phyloP scores from a whole-genome alignment of 1,140 invertebrate genomes.

The Lepidurus couesii region DNA sequence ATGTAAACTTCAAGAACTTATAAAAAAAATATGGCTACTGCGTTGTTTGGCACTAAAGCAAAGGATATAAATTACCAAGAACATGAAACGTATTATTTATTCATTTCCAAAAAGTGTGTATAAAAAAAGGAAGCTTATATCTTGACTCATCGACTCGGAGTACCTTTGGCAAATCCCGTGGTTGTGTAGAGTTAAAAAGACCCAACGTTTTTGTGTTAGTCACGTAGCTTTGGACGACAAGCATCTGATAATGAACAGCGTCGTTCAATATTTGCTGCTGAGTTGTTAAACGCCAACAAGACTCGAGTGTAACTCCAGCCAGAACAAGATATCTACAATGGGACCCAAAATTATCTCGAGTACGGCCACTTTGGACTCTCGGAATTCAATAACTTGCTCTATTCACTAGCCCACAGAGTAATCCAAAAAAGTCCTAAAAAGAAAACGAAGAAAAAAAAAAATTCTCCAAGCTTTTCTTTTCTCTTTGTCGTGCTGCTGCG shows the following conservation, averaged over 20 bases:
- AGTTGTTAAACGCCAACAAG: slow-evolving; percentile 19
- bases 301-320: neutral
- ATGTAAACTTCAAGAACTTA: no score
- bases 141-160: no score
- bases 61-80: no score
- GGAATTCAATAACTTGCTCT: neutral
- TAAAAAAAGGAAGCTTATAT: no score
- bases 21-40: no score
- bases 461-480: neutral
- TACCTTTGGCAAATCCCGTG: neutral
- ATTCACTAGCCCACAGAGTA: no score
- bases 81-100: no score
- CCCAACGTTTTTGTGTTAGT: neutral
- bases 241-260: slow-evolving; percentile 15
- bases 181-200: neutral
- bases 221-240: slow-evolving; percentile 12
- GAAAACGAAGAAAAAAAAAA: neutral
- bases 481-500: neutral
- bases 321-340: neutral
- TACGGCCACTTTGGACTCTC: slow-evolving; percentile 9
- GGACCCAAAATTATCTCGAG: slow-evolving; percentile 15
- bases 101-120: no score
- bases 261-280: slow-evolving; percentile 19
- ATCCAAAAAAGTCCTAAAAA: no score
- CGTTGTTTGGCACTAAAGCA: no score